phyloP scores from a whole-genome alignment of 2,888 invertebrate species.

The Gasteruption jaculator region DNA sequence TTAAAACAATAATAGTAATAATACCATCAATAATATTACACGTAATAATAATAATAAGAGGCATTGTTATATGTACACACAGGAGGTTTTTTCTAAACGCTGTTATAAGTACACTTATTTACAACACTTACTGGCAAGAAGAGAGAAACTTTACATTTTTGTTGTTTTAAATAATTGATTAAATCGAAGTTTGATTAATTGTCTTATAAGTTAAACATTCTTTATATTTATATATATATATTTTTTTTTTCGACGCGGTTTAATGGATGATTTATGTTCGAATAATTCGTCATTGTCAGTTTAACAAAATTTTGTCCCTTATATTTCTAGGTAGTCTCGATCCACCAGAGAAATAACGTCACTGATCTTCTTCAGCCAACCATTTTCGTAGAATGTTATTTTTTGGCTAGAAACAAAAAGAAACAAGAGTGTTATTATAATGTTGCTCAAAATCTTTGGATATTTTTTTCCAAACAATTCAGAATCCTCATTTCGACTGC shows the following conservation, averaged over 20 bases:
- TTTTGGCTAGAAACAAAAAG: constrained; percentile 45
- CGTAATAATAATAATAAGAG: too few species aligned
- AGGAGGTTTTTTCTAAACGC: constrained; percentile 49
- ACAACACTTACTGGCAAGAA: constrained; percentile 49
- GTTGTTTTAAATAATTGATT: constrained; percentile 20
- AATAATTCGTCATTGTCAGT: not conserved
- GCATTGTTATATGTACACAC: constrained; percentile 46
- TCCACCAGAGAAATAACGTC: constrained; percentile 1
- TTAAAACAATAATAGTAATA: too few species aligned
- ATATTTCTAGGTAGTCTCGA: not conserved
- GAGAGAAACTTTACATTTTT: too few species aligned
- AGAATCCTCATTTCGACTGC: too few species aligned
- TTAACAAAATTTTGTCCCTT: too few species aligned
- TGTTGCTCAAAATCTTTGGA: too few species aligned
- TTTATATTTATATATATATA: constrained; percentile 20
- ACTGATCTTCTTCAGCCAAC: constrained; percentile 35
- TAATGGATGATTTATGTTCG: constrained; percentile 1
- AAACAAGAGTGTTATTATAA: too few species aligned
- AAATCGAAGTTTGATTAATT: constrained; percentile 24
- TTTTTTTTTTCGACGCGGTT: too few species aligned
- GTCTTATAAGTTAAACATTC: constrained; percentile 17
- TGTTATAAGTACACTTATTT: constrained; percentile 53
- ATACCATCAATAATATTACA: too few species aligned
- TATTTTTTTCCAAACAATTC: too few species aligned
- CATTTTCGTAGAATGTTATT: constrained; percentile 42